phyloP scores from a whole-genome alignment of 1,140 invertebrate species.

The Diabrotica undecimpunctata region DNA sequence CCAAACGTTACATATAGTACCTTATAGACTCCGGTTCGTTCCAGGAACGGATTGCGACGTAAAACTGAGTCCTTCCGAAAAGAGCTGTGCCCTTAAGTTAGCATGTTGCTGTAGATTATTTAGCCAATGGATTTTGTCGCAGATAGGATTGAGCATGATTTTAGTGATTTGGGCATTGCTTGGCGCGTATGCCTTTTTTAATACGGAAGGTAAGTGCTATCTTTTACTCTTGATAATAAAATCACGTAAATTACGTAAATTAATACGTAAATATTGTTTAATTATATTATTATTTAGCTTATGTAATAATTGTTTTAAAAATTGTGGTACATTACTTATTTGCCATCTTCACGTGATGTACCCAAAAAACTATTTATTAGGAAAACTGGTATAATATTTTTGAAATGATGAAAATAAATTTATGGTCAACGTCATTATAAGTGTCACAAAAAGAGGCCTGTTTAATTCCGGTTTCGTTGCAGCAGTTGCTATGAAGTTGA shows the following conservation, averaged over 20 bases:
- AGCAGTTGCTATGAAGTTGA: too few relatives aligned
- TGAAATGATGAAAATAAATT: too few relatives aligned
- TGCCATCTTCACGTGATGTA: too few relatives aligned
- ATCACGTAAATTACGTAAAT: too few relatives aligned
- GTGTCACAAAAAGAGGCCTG: background rate
- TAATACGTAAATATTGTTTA: too few relatives aligned
- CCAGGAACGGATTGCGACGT: constrained; percentile 45
- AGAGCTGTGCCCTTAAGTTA: constrained; percentile 29
- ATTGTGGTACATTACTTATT: too few relatives aligned
- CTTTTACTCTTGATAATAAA: constrained; percentile 13
- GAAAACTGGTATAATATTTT: too few relatives aligned
- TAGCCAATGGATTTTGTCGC: constrained; percentile 47
- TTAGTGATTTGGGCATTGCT: constrained; percentile 55
- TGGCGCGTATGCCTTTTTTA: constrained; percentile 56
- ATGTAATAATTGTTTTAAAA: too few relatives aligned
- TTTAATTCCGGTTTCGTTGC: too few relatives aligned
- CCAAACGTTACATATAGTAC: constrained; percentile 49
- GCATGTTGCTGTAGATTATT: constrained; percentile 39
- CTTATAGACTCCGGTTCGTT: constrained; percentile 51
- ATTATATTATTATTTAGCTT: too few relatives aligned
- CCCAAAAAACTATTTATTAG: too few relatives aligned
- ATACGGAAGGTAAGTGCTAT: constrained; percentile 52
- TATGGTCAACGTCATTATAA: background rate
- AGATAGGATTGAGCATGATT: constrained; percentile 52
- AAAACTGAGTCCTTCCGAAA: constrained; percentile 35